Base-by-base conservation (phyloP, 2,113 vertebrate genomes). In the Ardeotis arabs region DNA sequence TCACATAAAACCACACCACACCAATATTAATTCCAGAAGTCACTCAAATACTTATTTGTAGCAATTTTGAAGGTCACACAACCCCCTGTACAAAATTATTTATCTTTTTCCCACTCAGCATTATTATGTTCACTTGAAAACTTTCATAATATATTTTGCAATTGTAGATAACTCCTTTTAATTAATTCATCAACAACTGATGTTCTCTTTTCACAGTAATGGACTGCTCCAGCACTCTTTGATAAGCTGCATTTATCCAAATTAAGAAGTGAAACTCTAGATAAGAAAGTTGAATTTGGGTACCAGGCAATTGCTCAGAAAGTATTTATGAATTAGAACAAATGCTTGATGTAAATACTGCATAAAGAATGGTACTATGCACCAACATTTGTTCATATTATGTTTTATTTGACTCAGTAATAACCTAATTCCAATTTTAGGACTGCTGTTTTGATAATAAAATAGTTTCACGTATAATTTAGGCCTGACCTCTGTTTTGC, bases 371-470 rank as follows among this genome's bases (percentile, higher is more conserved):
- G 27, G 28, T 18, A 70, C 4, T 31, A 25, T 14, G 16, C 9
- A 68, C 23, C 7, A 50, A 53, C 15, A 37, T 60, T 66, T 81
- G 20, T 68, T 95, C 85, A 10, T 47, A 49, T 73, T 87, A 53
- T 37, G 7, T 33, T 68, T 58, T 23, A 33, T 66, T 31, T 31
- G 44, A 66, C 29, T 31, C 41, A 45, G 41, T 22, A 66, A 66
- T 44, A 44, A 29, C 44, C 22, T 20, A 31, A 86, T 72, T 84
- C 90, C 77, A 90, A n/a, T 81, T 72, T 93, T 35, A 93, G 39
- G 31, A 90, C 41, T 81, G 29, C 41, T 87, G 24, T 82, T 94
- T 83, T 87, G 64, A 87, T 87, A 87, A 91, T 74, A 68, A 89
- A 96, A 81, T 47, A 80, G 13, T 74, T 81, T 41, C 12, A 58